Evolutionary conservation across 2,113 vertebrate species (phyloP).

Genomic region (Muntiacus muntjak): DNA sequence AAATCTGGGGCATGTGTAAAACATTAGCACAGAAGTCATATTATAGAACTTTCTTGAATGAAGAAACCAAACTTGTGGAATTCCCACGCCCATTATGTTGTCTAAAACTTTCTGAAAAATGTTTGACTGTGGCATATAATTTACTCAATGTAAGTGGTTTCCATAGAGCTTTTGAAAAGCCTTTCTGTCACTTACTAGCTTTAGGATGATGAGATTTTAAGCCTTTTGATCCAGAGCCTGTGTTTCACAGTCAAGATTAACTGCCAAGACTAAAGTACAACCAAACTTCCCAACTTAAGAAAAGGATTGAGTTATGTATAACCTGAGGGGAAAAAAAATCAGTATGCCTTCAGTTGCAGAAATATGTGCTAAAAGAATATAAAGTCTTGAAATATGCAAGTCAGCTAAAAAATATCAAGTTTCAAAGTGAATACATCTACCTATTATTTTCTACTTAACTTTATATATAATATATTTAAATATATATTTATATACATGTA

Average conservation of each 20-base stretch:
- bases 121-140: slow-evolving; percentile 14
- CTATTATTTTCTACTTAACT: background rate
- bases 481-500: background rate
- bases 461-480: background rate
- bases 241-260: slow-evolving; percentile 30
- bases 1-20: background rate
- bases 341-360: background rate
- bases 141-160: background rate
- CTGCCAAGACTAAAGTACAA: slow-evolving; percentile 17
- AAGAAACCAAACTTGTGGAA: slow-evolving; percentile 22
- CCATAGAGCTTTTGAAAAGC: background rate
- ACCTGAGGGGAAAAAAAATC: no score
- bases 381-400: background rate
- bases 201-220: slow-evolving; percentile 49
- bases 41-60: background rate
- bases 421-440: background rate
- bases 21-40: background rate
- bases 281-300: background rate
- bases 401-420: background rate
- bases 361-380: background rate
- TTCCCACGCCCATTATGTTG: background rate
- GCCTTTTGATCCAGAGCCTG: background rate
- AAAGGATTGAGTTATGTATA: background rate
- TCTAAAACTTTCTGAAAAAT: slow-evolving; percentile 45
- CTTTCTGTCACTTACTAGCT: slow-evolving; percentile 29